Conservation (phyloP, 1,140 invertebrate genomes). For the Aethina tumida region DNA sequence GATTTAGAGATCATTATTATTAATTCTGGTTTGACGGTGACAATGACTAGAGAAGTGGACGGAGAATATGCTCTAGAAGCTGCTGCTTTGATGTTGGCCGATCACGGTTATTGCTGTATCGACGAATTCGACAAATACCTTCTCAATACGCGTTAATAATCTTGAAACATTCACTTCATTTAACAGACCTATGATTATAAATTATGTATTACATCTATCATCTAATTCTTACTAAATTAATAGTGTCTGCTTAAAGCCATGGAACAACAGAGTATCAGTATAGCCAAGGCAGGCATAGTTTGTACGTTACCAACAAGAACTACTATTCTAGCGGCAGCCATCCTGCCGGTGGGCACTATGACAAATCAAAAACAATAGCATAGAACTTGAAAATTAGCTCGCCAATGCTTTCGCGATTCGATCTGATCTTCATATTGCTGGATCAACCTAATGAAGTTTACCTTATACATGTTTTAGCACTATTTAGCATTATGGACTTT, state of each 20-base stretch:
- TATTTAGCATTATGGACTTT: too few relatives aligned
- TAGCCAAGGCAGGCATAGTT: conserved; percentile 79
- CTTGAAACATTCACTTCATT: too few relatives aligned
- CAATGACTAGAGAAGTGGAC: conserved; percentile 62
- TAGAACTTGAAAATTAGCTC: conserved; percentile 85
- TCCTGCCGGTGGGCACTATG: conserved; percentile 80
- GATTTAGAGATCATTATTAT: conserved; percentile 84
- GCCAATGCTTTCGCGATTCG: conserved; percentile 83
- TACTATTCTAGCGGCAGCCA: conserved; percentile 84
- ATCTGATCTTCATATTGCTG: conserved; percentile 83
- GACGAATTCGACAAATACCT: conserved; percentile 96
- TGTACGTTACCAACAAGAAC: conserved; percentile 71
- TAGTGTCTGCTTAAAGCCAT: conserved; percentile 75
- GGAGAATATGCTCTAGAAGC: conserved; percentile 80
- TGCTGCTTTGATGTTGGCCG: conserved; percentile 69
- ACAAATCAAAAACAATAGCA: conserved; percentile 73
- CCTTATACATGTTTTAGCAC: too few relatives aligned
- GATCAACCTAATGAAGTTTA: conserved; percentile 74
- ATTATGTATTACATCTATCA: too few relatives aligned
- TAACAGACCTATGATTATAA: too few relatives aligned
- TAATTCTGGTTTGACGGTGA: conserved; percentile 77
- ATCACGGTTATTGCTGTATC: conserved; percentile 84
- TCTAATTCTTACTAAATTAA: conserved; percentile 4
- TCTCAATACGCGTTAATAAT: conserved; percentile 30
- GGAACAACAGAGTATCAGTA: conserved; percentile 87